These are phyloP conservation scores for Phanerotoma sp. DNA, from an alignment of 2,888 invertebrate genomes.

Conservation along the genomic window DNA sequence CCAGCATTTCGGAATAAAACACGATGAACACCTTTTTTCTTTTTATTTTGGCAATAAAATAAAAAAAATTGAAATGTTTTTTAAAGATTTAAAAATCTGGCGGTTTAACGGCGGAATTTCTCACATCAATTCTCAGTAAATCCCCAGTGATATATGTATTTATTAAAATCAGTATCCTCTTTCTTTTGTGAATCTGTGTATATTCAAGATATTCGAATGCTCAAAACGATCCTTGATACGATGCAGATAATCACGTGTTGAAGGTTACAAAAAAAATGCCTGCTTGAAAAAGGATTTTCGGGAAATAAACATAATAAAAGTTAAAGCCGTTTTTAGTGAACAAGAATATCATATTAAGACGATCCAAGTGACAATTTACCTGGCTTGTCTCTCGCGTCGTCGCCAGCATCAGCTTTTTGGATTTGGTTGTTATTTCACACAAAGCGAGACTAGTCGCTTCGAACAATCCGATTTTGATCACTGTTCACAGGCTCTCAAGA, in stretches of 20 bases:
- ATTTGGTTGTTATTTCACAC: no score
- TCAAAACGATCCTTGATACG: not conserved
- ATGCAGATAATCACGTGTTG: constrained; percentile 15
- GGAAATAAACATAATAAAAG: not conserved
- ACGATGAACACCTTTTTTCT: no score
- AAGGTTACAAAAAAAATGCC: not conserved
- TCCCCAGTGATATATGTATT: constrained; percentile 20
- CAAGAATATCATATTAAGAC: constrained; percentile 1
- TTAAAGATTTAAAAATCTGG: no score
- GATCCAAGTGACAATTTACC: constrained; percentile 3
- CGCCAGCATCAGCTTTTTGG: not conserved
- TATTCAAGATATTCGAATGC: constrained; percentile 5
- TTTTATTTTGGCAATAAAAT: constrained; percentile 13
- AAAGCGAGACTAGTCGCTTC: no score
- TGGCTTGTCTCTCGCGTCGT: not conserved
- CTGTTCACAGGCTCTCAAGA: no score
- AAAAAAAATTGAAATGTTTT: constrained; percentile 8
- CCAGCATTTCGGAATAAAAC: constrained; percentile 13
- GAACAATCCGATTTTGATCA: no score
- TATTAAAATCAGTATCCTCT: constrained; percentile 15
- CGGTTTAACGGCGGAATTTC: constrained; percentile 14
- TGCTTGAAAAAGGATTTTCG: not conserved
- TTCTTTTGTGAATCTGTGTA: no score
- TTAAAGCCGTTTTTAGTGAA: not conserved
- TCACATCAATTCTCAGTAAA: constrained; percentile 20